Percentiles rank a stretch among this genome's conserved stretches.
Conservation (phyloP, 30 jellyfish, hydroid and myxozoan genomes). For the Hydractinia symbiolongicarpus region DNA sequence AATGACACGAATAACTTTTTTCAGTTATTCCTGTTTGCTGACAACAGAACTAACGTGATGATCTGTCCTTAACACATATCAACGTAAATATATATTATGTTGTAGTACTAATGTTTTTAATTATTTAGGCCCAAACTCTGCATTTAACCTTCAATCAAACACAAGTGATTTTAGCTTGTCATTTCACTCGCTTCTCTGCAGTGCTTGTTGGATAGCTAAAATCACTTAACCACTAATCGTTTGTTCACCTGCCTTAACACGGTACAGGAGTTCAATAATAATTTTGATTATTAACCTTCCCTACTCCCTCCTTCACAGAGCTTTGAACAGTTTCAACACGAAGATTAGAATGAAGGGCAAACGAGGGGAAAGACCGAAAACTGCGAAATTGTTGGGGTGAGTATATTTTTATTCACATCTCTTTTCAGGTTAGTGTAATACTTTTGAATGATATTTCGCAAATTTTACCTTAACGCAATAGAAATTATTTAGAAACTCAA, state of each 20-base stretch:
- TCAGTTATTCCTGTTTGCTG: background rate
- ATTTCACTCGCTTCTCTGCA: background rate
- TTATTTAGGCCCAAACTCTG: too few species aligned
- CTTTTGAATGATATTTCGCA: too few species aligned
- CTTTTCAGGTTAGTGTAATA: too few species aligned
- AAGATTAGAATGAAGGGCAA: slow-evolving; percentile 83
- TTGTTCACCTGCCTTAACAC: too few species aligned
- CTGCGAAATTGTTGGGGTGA: slow-evolving; percentile 88
- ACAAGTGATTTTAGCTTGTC: background rate
- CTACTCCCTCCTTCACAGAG: slow-evolving; percentile 40
- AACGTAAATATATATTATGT: too few species aligned
- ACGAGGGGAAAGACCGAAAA: slow-evolving; percentile 86
- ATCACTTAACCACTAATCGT: too few species aligned
- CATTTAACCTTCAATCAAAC: background rate
- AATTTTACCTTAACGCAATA: too few species aligned
- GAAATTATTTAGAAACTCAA: too few species aligned
- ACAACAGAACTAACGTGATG: background rate
- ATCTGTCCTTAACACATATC: too few species aligned
- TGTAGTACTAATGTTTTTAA: too few species aligned
- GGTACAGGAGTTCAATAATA: too few species aligned
- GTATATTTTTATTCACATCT: background rate
- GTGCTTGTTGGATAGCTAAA: too few species aligned
- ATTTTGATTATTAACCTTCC: background rate
- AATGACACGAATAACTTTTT: background rate
- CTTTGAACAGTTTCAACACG: slow-evolving; percentile 82